Base-by-base conservation (phyloP, 1,140 invertebrate genomes). In the Matsumurasca onukii region DNA sequence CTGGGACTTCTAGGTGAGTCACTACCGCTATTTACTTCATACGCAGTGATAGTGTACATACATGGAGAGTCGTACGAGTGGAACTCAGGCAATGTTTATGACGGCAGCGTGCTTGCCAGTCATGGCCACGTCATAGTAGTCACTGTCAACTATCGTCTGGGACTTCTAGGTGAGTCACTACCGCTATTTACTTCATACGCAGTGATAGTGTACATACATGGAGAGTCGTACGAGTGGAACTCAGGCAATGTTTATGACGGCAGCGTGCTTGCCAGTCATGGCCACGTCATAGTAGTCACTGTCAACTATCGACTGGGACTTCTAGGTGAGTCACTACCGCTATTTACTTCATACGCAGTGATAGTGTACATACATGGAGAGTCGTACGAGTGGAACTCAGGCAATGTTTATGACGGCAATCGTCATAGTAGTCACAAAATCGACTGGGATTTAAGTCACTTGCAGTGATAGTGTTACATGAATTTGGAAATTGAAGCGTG, bases 371-470 rank as follows among this genome's bases (percentile, higher is more conserved):
- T 92, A 49, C 92, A 94, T 79, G 93, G 91, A 48, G 90, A 92
- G 76, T 91, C 90, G 71, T 93, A 90, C 83, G 90, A 91, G 78
- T 92, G 90, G 86, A 92, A 92, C 74, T 89, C 91, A 3, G 91
- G 91, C 66, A 93, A 93, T 81, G 85, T 90, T 61, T 91, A 94
- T 78, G 93, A 96, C 78, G 92, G 92, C 67, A 90, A 90, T 71
- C 78, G 88, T 95, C 70, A 91, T 96, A 75, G 93, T 97, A 75
- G 86, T 97, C 75, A 95, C 91, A 95, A 84, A 95, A 94, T 83
- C 86, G 94, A 70, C 84, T 97, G 68, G 93, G 93, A 67, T 85
- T 94, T 70, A n/a, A n/a, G n/a, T n/a, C n/a, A n/a, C n/a, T n/a
- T n/a, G n/a, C n/a, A n/a, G n/a, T n/a, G n/a, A n/a, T n/a, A n/a